Percentiles rank a stretch among this genome's conserved stretches.
Conservation (phyloP, 2,113 vertebrate species). For the Gavialis gangeticus region DNA sequence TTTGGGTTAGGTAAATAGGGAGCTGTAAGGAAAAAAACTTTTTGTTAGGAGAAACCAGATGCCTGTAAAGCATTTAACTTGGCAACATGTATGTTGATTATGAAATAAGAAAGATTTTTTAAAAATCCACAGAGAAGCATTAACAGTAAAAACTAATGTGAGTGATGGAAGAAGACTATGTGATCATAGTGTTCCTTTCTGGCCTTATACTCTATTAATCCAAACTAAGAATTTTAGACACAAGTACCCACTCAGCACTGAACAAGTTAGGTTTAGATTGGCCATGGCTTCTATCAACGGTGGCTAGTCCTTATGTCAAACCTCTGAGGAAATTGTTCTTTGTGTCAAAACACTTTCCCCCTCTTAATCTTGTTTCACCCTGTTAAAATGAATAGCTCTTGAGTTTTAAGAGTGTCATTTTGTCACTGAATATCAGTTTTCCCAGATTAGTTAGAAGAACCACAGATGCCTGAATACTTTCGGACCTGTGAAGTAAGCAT, state of each 20-base stretch:
- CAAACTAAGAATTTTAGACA: background rate
- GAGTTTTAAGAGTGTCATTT: background rate
- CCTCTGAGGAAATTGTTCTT: background rate
- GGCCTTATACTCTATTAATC: no score
- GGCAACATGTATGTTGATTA: no score
- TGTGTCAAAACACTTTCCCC: background rate
- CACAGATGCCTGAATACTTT: background rate
- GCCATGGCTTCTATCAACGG: background rate
- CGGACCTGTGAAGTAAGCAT: no score
- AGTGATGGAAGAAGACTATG: no score
- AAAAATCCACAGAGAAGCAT: no score
- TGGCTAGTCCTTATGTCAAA: background rate
- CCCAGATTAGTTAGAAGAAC: background rate
- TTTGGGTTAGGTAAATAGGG: background rate
- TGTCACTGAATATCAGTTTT: background rate
- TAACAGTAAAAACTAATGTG: no score
- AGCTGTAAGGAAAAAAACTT: background rate
- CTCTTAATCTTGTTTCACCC: background rate
- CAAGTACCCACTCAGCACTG: background rate
- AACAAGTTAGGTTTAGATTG: background rate
- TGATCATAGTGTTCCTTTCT: no score
- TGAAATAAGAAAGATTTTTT: no score
- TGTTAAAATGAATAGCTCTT: background rate
- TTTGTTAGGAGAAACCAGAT: no score
- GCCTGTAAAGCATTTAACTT: no score